Percentiles rank a stretch among this genome's conserved stretches.
phyloP scores from a whole-genome alignment of 2,888 invertebrate species.

The Chymomyza amoena region DNA sequence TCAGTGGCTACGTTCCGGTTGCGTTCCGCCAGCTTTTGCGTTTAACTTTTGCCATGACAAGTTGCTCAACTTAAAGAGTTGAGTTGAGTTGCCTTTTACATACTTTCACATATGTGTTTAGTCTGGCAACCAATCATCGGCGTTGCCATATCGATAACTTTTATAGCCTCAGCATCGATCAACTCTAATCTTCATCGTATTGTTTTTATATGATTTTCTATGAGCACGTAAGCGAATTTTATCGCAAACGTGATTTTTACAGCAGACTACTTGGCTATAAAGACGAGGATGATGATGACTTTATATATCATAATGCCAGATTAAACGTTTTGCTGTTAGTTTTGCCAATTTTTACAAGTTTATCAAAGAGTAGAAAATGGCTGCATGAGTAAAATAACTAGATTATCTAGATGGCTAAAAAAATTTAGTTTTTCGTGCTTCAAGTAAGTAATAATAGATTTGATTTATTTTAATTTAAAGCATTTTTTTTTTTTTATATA shows the following conservation, averaged over 20 bases:
- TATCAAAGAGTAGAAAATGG: neutral
- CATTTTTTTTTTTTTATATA: too few relatives aligned
- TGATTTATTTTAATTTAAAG: too few relatives aligned
- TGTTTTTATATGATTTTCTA: conserved; percentile 55
- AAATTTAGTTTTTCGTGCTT: too few relatives aligned
- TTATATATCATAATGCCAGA: neutral
- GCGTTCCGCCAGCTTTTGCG: neutral
- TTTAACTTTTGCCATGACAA: neutral
- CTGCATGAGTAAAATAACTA: neutral
- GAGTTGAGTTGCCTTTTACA: neutral
- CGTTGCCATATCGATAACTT: neutral
- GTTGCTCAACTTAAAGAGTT: neutral
- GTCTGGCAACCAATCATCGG: too few relatives aligned
- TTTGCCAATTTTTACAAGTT: neutral
- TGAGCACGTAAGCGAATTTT: conserved; percentile 68
- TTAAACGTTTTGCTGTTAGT: conserved; percentile 18
- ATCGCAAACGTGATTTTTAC: conserved; percentile 66
- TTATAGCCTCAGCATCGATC: neutral
- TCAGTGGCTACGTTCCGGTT: neutral
- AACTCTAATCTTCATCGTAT: neutral
- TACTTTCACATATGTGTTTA: neutral
- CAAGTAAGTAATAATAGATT: too few relatives aligned
- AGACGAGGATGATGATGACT: conserved; percentile 20
- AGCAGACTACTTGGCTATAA: conserved; percentile 41
- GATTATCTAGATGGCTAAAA: neutral